phyloP scores from a whole-genome alignment of 2,113 vertebrate genomes.

The Passer domesticus region DNA sequence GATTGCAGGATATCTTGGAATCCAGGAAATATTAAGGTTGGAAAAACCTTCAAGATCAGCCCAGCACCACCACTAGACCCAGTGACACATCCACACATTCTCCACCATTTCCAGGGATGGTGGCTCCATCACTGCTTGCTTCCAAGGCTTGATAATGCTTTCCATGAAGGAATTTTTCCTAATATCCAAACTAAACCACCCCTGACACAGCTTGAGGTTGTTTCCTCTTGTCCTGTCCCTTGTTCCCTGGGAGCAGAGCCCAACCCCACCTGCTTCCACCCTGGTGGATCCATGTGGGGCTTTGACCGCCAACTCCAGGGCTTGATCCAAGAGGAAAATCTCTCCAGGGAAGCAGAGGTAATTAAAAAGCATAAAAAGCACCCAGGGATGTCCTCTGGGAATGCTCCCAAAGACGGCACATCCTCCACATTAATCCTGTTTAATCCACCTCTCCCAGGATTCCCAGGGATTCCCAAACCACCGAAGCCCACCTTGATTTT shows the following conservation, averaged over 20 bases:
- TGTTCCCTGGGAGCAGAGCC: neutral
- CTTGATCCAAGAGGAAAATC: neutral
- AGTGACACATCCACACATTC: neutral
- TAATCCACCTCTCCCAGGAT: neutral
- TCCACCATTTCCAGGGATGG: neutral
- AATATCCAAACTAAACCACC: neutral
- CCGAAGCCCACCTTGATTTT: neutral
- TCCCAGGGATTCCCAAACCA: neutral
- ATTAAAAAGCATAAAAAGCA: neutral
- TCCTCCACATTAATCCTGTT: neutral
- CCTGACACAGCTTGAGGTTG: rapidly evolving
- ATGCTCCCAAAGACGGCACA: neutral
- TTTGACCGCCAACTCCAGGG: rapidly evolving
- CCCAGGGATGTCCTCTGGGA: neutral
- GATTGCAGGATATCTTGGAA: neutral
- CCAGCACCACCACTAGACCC: neutral
- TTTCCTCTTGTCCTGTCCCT: neutral
- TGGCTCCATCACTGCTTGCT: neutral
- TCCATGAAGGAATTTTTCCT: neutral
- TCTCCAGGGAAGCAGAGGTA: neutral
- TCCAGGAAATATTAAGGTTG: neutral
- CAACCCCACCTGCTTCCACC: rapidly evolving
- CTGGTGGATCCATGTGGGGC: neutral
- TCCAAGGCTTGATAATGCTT: neutral
- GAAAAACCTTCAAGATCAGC: neutral